These are phyloP conservation scores for Orycteropus afer DNA, from an alignment of 2,113 vertebrate genomes.

Conservation along the genomic window DNA sequence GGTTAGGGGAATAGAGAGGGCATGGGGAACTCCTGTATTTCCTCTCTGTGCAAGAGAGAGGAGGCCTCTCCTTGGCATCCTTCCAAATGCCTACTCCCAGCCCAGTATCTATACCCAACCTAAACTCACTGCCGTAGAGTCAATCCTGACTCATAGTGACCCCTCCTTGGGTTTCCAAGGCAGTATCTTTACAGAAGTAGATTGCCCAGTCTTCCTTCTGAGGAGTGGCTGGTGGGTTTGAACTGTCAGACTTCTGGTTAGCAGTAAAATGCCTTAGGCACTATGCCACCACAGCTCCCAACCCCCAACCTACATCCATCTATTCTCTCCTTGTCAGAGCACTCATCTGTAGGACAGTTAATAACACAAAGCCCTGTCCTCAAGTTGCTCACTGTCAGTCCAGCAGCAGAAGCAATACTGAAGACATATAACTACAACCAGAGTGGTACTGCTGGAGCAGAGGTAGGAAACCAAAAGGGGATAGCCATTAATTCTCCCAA, in stretches of 20 bases:
- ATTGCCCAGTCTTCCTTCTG: too few species aligned
- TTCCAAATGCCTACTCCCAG: not conserved
- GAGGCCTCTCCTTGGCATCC: not conserved
- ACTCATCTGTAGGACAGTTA: not conserved
- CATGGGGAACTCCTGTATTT: not conserved
- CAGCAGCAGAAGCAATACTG: accelerated
- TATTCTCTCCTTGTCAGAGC: not conserved
- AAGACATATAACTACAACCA: accelerated
- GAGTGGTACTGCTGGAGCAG: too few species aligned
- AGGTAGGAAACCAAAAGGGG: not conserved
- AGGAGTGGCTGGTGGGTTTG: too few species aligned
- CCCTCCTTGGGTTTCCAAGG: too few species aligned
- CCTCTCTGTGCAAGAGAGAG: not conserved
- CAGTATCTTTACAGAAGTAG: too few species aligned
- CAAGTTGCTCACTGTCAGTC: accelerated
- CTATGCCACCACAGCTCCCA: too few species aligned
- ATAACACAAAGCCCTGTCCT: accelerated
- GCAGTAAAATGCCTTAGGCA: too few species aligned
- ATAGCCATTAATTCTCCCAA: not conserved
- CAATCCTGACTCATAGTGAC: too few species aligned
- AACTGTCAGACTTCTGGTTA: too few species aligned
- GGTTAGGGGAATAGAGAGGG: accelerated
- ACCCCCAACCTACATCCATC: too few species aligned
- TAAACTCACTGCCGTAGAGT: too few species aligned
- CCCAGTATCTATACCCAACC: not conserved